These are phyloP conservation scores for Pelobates fuscus DNA, from an alignment of 2,113 vertebrate genomes.

Conservation along the genomic window DNA sequence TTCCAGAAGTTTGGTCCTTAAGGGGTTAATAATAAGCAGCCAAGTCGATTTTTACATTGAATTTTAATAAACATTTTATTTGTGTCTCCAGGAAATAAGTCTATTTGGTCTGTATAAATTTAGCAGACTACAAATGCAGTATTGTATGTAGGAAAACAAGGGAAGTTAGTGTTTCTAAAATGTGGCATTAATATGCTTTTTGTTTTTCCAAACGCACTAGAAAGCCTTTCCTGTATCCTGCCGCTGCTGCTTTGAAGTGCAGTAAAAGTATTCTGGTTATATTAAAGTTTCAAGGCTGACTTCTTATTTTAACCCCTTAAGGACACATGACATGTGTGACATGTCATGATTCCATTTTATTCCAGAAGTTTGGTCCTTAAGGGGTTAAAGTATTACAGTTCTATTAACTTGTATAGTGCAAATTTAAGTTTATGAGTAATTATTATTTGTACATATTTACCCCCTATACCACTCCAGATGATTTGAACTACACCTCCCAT, in stretches of 20 bases:
- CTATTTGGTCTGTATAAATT: background rate
- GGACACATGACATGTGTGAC: no score
- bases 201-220: background rate
- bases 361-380: no score
- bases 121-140: background rate
- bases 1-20: no score
- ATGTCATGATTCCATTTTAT: no score
- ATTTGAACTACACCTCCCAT: no score
- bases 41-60: conserved; percentile 1
- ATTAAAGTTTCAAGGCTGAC: background rate
- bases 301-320: no score
- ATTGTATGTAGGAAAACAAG: background rate
- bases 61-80: background rate
- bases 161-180: background rate
- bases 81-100: background rate
- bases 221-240: background rate
- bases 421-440: no score
- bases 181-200: background rate
- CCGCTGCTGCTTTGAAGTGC: background rate
- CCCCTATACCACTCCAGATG: no score
- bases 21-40: no score
- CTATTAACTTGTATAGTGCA: no score
- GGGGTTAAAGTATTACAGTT: no score
- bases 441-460: no score
- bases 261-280: background rate